Evolutionary conservation across 1,140 invertebrate species (phyloP).

Genomic region (Coptotermes formosanus): DNA sequence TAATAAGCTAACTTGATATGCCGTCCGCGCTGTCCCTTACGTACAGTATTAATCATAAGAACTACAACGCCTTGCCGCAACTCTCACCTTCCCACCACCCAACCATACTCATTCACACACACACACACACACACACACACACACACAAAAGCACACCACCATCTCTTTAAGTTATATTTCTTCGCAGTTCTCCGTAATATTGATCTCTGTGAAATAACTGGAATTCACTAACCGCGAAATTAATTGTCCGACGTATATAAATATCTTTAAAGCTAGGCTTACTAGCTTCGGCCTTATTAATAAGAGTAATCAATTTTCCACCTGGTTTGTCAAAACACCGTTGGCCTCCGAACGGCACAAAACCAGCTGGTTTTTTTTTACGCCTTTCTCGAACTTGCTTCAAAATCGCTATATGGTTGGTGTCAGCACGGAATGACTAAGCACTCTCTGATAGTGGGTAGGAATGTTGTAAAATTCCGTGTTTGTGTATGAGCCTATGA

Average conservation of each 20-base stretch:
- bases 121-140: too few relatives aligned
- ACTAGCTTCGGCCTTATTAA: neutral
- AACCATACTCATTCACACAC: too few relatives aligned
- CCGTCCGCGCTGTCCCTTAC: neutral
- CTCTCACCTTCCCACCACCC: neutral
- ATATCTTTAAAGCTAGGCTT: neutral
- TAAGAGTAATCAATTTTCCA: neutral
- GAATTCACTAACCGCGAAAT: neutral
- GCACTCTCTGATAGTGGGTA: too few relatives aligned
- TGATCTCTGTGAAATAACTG: neutral
- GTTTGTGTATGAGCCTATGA: too few relatives aligned
- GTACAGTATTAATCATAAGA: conserved; percentile 2
- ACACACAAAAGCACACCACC: too few relatives aligned
- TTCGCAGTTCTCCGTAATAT: neutral
- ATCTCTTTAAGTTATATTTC: neutral
- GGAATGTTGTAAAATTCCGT: too few relatives aligned
- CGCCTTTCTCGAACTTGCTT: neutral
- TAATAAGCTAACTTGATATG: conserved; percentile 22
- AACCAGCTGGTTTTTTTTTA: neutral
- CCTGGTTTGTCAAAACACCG: neutral
- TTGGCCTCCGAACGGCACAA: neutral
- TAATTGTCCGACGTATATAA: neutral
- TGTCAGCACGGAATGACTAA: too few relatives aligned
- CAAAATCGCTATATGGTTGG: too few relatives aligned
- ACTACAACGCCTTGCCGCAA: neutral